Evolutionary conservation across 2,797 vertebrate species (phyloP), one percentile per base, ranked within the genome.

Genomic region (Martes flavigula): DNA sequence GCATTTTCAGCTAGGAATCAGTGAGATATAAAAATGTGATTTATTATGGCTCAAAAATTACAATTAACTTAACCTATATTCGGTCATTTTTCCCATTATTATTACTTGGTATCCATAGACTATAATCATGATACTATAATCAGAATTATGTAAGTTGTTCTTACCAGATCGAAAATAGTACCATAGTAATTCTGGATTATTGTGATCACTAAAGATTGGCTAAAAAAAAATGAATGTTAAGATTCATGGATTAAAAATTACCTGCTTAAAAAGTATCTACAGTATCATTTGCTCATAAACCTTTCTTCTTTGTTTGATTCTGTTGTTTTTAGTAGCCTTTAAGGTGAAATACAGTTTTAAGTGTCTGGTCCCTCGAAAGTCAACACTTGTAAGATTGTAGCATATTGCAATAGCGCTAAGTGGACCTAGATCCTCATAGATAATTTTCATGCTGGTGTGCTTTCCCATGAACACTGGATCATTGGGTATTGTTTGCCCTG

Each of bases 121-220:
- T 27, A 79, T 75, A 87, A 85, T 83, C 86, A 79, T 27, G 20
- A 64, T 64, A 43, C 90, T 96, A 92, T 89, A 58, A 93, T 94
- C 7, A 51, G 75, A 46, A 91, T 27, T 58, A 46, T 78, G n/a
- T 85, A 73, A 62, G 17, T 54, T 60, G 15, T 17, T 23, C 21
- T 78, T 90, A 62, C 20, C 38, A 75, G 32, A 38, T 62, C 79
- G 12, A 85, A 96, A 81, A 35, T 78, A 62, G 64, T 51, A 64
- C 30, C 13, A 86, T 7, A 79, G 30, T 84, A 60, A 84, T 97
- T 84, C 27, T 93, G 38, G 30, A 62, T 87, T 78, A 58, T 77
- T 79, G 21, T 11, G 10, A 9, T 86, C 25, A 51, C 18, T 85
- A 87, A 97, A 79, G 23, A 35, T 87, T 89, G 46, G 20, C 17